Base-by-base conservation (phyloP, 2,113 vertebrate species). In the Sturnira hondurensis region DNA sequence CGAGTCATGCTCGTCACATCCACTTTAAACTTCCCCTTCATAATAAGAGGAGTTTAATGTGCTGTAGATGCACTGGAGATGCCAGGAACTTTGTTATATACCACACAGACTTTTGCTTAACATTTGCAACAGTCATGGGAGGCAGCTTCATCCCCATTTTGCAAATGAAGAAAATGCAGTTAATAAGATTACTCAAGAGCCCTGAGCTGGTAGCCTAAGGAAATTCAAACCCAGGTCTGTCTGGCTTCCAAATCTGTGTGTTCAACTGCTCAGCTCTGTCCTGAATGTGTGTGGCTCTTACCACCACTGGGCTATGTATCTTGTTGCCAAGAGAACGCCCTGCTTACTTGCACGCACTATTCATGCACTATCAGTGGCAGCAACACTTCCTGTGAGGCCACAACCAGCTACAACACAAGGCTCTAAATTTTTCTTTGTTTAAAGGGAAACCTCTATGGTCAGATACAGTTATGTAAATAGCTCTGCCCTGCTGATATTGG, bases 401-500 rank as follows among this genome's bases (percentile, higher is more conserved):
- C 0, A 31, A 17, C n/a, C 89, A 67, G 67, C 4, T 0, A 71
- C 3, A 5, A 90, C 0, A 0, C 43, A 52, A n/a, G 54, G 82
- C 67, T 86, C 65, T 91, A 38, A 54, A 68, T 16, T 76, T 80
- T 95, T n/a, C 31, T 88, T 19, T 82, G 47, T 50, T 88, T 47
- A 86, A 97, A 98, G 52, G 96, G 91, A 98, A 98, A 89, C 43
- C 26, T 93, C 31, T 47, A 24, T n/a, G 81, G 65, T 74, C 43
- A 96, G 96, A 97, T 88, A 97, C 2, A 91, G 3, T 43, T 41
- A 13, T 81, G 70, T 50, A 89, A n/a, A 86, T 52, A 96, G 88
- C 58, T 92, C 71, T 92, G 84, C 41, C 87, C 52, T 92, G 70
- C 50, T 94, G 96, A 97, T 97, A 91, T 28, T 90, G 96, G 91